Base-by-base conservation (phyloP, 2,797 vertebrate genomes). In the Tokudaia muenninki region DNA sequence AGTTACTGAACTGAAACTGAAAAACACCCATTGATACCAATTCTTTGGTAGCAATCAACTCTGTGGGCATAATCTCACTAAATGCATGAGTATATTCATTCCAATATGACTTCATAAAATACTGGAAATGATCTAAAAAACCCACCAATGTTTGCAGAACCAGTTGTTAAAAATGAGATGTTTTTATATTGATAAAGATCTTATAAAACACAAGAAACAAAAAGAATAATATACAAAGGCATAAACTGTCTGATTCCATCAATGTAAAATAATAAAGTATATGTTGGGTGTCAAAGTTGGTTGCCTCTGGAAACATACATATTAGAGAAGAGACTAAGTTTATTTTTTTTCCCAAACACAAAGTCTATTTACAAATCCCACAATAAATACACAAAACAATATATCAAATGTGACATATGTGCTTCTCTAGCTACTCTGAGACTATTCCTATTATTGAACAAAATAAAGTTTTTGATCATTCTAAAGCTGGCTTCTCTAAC, bases 1-100 rank as follows among this genome's bases (percentile, higher is more conserved):
- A 97, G 83, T 21, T 84, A 88, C 37, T 88, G 52, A 95, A 87
- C 24, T 95, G 79, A 94, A 96, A 96, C 82, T 86, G 67, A 94
- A 80, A 96, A 96, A 50, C 74, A 75, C 4, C 31, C 65, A 95
- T 94, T 86, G 80, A 80, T 59, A 41, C 44, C 52, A 87, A 95
- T 90, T 93, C 70, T 81, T 81, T 37, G 87, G 78, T 93, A 93
- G 77, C 11, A 95, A 94, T 70, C 72, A 90, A 82, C 19, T 24
- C 31, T 52, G 24, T 90, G 67, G 37, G 59, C 44, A 88, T 50
- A 90, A 93, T 81, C 34, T 91, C 90, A 93, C 93, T 80, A 80
- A 92, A 91, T 75, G 37, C 67, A 72, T 41, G 92, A 81, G 47
- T 67, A 95, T 75, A 79, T 50, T 96, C 74, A 88, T 17, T 87